Evolutionary conservation across 2,113 vertebrate genomes (phyloP).

Genomic region (Leucopternis melanops): DNA sequence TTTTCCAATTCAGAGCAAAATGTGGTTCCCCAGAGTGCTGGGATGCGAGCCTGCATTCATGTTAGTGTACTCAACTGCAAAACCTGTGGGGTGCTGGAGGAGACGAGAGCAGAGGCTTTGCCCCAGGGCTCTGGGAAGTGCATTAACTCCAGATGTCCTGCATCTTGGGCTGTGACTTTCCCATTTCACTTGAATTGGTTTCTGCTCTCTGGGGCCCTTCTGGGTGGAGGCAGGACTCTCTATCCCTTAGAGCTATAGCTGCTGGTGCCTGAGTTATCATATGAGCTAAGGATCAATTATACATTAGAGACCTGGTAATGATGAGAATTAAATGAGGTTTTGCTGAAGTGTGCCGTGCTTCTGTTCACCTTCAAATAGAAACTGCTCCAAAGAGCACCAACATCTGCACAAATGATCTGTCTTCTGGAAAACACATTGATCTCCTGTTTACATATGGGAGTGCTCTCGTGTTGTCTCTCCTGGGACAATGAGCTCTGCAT

Average conservation of each 20-base stretch:
- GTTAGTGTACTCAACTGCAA: background rate
- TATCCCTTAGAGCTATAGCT: background rate
- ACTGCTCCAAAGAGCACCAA: constrained; percentile 55
- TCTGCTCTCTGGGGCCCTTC: background rate
- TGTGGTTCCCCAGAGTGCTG: background rate
- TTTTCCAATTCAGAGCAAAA: background rate
- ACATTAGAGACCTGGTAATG: constrained; percentile 61
- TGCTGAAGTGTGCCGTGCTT: constrained; percentile 9
- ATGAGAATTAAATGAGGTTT: constrained; percentile 71
- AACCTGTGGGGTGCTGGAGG: background rate
- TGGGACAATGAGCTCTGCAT: background rate
- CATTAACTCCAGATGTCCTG: background rate
- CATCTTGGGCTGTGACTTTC: background rate
- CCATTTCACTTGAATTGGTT: background rate
- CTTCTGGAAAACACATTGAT: constrained; percentile 35
- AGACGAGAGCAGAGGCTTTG: background rate
- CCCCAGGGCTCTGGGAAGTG: background rate
- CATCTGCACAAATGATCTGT: constrained; percentile 66
- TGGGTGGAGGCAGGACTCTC: background rate
- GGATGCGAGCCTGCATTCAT: rapidly evolving
- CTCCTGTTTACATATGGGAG: background rate
- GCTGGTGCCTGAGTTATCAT: background rate
- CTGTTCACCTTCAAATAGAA: constrained; percentile 49
- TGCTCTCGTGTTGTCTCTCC: background rate
- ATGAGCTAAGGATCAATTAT: constrained; percentile 62